phyloP scores from a whole-genome alignment of 2,797 vertebrate genomes.

The Morelia viridis region DNA sequence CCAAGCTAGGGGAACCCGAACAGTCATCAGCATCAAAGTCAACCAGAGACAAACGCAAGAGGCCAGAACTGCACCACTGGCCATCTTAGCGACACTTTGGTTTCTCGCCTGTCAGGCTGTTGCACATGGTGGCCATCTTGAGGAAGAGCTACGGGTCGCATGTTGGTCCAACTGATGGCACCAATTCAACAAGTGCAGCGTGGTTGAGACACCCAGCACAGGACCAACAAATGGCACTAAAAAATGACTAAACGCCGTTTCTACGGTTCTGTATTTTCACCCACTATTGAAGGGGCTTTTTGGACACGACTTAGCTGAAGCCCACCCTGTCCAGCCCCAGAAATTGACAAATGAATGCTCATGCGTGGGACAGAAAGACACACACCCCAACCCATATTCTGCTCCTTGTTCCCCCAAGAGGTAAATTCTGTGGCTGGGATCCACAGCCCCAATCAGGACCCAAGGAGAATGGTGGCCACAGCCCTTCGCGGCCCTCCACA shows the following conservation, averaged over 20 bases:
- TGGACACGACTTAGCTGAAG: not conserved
- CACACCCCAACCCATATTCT: not conserved
- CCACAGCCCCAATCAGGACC: not conserved
- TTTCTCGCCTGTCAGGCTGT: not conserved
- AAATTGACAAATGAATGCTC: not conserved
- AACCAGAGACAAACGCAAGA: not conserved
- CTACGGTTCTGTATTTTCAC: not conserved
- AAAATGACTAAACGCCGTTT: not conserved
- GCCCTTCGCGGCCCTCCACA: not conserved
- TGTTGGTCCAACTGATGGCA: not conserved
- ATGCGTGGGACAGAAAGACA: not conserved
- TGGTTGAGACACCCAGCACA: not conserved
- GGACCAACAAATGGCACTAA: not conserved
- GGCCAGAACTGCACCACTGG: not conserved
- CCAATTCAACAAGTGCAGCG: not conserved
- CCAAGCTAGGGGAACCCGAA: not conserved
- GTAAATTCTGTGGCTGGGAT: not conserved
- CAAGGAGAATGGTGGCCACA: not conserved
- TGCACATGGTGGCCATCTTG: not conserved
- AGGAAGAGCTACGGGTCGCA: not conserved
- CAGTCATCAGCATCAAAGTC: too few species aligned
- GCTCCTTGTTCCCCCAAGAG: not conserved
- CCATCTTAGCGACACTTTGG: not conserved
- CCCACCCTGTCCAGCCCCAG: not conserved
- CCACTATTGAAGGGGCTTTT: not conserved